Base-by-base conservation (phyloP, 2,797 vertebrate species). In the Botia kubotai region DNA sequence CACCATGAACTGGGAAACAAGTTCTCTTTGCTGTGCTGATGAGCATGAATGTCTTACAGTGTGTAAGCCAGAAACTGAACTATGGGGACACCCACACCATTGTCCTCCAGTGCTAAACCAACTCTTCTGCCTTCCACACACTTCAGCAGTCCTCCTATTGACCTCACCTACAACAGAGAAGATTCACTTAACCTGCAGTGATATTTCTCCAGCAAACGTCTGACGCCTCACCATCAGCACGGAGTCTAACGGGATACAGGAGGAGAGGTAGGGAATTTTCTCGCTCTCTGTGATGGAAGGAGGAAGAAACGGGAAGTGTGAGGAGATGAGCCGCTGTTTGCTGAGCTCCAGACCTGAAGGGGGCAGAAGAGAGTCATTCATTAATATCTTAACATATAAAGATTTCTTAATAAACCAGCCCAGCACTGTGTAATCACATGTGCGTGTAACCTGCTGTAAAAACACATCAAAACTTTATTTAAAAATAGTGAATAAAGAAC, bases 101-200 rank as follows among this genome's bases (percentile, higher is more conserved):
- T 94, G 87, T 98, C 96, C 92, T 99, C 97, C 11, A 99, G 92
- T 87, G 99, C 96, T 78, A 99, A 92, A 80, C 97, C 96, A 80
- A 97, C 89, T 92, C 97, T 94, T 92, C 95, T 97, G 87, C 95
- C 96, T 90, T 97, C 95, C 88, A 99, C 91, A 90, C 96, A 98
- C 90, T 98, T 99, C 70, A 99, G 88, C 62, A 99, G 92, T 43
- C 94, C 98, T 33, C 97, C 98, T 77, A 98, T 86, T 78, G 96
- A 92, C 91, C 94, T 94, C 86, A 99, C 72, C 96, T 97, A 86
- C 53, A 17, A 87, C 43, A 83, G 14, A 82, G 23, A 74, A 53
- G 33, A 66, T 67, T 23, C 53, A 23, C 29, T 60, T 14, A 23
- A 4, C 6, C 14, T 11, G 33, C 33, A 66, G 10, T 1, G 14